Percentiles rank a stretch among this genome's conserved stretches.
Conservation (phyloP, 2,888 invertebrate genomes). For the Dastarcus helophoroides region DNA sequence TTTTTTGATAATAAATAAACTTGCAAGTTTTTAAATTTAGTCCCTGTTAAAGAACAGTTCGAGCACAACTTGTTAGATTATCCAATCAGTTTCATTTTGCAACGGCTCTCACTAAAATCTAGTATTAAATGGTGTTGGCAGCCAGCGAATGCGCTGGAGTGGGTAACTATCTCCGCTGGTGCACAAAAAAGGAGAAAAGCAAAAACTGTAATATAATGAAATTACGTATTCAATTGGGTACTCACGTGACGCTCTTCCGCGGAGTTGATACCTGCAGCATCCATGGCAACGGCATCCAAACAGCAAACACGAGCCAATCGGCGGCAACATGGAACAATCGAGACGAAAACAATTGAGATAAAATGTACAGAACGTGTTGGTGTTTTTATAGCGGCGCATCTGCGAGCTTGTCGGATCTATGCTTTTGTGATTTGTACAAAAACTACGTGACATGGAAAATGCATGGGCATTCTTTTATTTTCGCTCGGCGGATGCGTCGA, state of each 20-base stretch:
- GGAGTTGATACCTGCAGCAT: slow-evolving; percentile 47
- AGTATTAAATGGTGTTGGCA: too few species aligned
- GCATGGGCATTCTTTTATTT: slow-evolving; percentile 18
- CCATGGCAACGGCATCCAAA: slow-evolving; percentile 28
- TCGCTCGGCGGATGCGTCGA: slow-evolving; percentile 16
- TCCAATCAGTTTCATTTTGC: too few species aligned
- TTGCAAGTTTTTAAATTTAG: too few species aligned
- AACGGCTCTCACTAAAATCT: too few species aligned
- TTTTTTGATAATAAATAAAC: too few species aligned
- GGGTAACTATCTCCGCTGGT: too few species aligned
- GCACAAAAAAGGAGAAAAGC: slow-evolving; percentile 5
- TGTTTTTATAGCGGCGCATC: slow-evolving; percentile 27
- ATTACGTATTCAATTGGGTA: slow-evolving; percentile 33
- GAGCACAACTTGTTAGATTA: too few species aligned
- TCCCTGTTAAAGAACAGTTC: too few species aligned
- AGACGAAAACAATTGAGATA: slow-evolving; percentile 37
- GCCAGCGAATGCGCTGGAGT: too few species aligned
- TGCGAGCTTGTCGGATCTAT: slow-evolving; percentile 28
- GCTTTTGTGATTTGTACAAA: slow-evolving; percentile 30
- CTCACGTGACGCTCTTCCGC: slow-evolving; percentile 57
- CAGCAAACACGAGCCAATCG: slow-evolving; percentile 28
- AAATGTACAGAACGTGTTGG: slow-evolving; percentile 32
- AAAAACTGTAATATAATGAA: slow-evolving; percentile 23
- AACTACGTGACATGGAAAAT: slow-evolving; percentile 29
- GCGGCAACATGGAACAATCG: slow-evolving; percentile 42